Percentiles rank a stretch among this genome's conserved stretches.
Evolutionary conservation across 1,140 invertebrate species (phyloP).

Genomic region (Eulimnadia texana): DNA sequence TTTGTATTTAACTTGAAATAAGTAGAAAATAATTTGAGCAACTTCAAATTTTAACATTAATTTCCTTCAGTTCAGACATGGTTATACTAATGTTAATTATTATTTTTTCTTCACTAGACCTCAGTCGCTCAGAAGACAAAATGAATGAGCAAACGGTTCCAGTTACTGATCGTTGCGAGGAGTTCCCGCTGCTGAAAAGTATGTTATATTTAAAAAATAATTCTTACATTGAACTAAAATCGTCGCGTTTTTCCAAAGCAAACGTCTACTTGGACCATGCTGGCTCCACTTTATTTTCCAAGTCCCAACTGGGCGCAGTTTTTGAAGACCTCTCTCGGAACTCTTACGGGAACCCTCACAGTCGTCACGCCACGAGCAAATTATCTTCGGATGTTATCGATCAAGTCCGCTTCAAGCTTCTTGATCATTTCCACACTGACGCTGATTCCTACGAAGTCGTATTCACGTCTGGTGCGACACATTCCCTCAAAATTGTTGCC

Average conservation of each 20-base stretch:
- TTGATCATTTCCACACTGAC: constrained; percentile 70
- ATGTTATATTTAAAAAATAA: too few relatives aligned
- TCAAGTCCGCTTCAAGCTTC: constrained; percentile 51
- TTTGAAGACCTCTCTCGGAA: constrained; percentile 46
- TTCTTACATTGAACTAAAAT: too few relatives aligned
- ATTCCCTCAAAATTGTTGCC: constrained; percentile 61
- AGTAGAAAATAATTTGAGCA: too few relatives aligned
- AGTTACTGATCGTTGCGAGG: too few relatives aligned
- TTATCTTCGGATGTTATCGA: constrained; percentile 63
- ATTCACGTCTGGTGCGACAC: constrained; percentile 81
- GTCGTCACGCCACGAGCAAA: constrained; percentile 47
- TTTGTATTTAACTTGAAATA: too few relatives aligned
- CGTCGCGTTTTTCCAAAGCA: constrained; percentile 36
- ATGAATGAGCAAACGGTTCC: too few relatives aligned
- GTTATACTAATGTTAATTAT: too few relatives aligned
- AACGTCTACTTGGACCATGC: constrained; percentile 80
- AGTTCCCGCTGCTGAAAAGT: too few relatives aligned
- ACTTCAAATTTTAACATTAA: too few relatives aligned
- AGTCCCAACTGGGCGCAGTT: constrained; percentile 51
- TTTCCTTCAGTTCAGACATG: too few relatives aligned
- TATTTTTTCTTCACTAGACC: too few relatives aligned
- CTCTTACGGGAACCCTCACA: constrained; percentile 81
- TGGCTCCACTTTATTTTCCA: constrained; percentile 67
- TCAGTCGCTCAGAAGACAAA: too few relatives aligned
- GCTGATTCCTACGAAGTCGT: constrained; percentile 67